Percentiles rank a stretch among this genome's conserved stretches.
phyloP scores from a whole-genome alignment of 2,888 invertebrate species.

The Aphidoletes aphidimyza region DNA sequence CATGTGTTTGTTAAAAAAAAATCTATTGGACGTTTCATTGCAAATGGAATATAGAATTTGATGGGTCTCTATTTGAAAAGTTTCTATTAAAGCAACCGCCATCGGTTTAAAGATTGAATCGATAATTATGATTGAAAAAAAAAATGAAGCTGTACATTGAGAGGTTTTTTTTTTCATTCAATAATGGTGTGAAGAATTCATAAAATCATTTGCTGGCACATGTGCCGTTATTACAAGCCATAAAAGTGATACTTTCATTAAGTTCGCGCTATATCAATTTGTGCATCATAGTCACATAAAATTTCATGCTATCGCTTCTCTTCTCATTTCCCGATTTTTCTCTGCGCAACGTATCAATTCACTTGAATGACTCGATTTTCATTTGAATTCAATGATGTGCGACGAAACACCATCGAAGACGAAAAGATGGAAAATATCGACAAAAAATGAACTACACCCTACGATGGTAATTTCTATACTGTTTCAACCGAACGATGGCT shows the following conservation, averaged over 20 bases:
- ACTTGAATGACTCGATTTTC: neutral
- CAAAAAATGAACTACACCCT: neutral
- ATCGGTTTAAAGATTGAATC: slow-evolving; percentile 3
- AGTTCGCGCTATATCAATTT: slow-evolving; percentile 24
- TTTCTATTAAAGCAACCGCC: too few species aligned
- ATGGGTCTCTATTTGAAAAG: neutral
- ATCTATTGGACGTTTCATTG: neutral
- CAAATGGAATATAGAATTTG: neutral
- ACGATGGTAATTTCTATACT: neutral
- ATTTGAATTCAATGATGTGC: neutral
- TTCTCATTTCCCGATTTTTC: neutral
- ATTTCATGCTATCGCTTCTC: neutral
- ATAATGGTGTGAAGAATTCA: neutral
- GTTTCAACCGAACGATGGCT: neutral
- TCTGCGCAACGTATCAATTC: neutral
- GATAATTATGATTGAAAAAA: slow-evolving; percentile 49
- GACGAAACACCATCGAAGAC: too few species aligned
- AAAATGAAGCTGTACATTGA: neutral
- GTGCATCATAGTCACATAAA: neutral
- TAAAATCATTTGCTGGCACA: neutral
- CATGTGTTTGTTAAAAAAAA: neutral
- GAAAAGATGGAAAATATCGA: too few species aligned
- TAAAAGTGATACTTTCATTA: slow-evolving; percentile 38
- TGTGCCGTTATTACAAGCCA: slow-evolving; percentile 27
- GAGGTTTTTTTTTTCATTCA: slow-evolving; percentile 3